Base-by-base conservation (phyloP, 2,888 invertebrate species). In the Leptinotarsa peninsularis region DNA sequence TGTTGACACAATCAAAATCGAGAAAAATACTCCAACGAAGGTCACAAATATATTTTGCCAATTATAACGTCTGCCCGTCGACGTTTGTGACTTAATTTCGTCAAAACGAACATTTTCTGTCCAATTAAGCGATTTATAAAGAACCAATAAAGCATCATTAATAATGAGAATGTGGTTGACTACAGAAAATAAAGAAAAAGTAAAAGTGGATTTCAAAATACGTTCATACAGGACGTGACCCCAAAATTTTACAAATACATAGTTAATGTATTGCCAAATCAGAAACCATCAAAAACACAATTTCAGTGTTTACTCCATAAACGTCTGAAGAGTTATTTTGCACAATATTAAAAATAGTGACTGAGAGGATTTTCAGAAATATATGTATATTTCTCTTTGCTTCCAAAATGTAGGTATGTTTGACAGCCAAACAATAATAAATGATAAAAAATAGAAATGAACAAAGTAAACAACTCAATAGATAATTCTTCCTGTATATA, bases 81-180 rank as follows among this genome's bases (percentile, higher is more conserved):
- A 33, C 63, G 13, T 63, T 63, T 33, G 63, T 33, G 33, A 63
- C 63, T 63, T n/a, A 33, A 63, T 63, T 63, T 63, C 63, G 17
- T 43, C 43, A 63, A 33, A 63, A n/a, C n/a, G 33, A 27, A 63
- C 33, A 63, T 33, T 63, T 63, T 63, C 63, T 10, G 13, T 63
- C 63, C 63, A 63, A 63, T 63, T 63, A 63, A 63, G 63, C 33
- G 27, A 63, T 63, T 63, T 17, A 43, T 33, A 52, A 52, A 17
- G 63, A 3, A 27, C 27, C 13, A 3, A 18, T 43, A 43, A 63
- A 63, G 27, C n/a, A 63, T 63, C 17, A 7, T 63, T 23, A 15
- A 43, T 33, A 17, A 63, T 63, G n/a, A 63, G 33, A 33, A 63
- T 63, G 43, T 63, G 33, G n/a, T 63, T 43, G 27, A 4, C 17